These are phyloP conservation scores for Mesorhabditis belari DNA, from an alignment of 2,888 invertebrate genomes.

Conservation along the genomic window DNA sequence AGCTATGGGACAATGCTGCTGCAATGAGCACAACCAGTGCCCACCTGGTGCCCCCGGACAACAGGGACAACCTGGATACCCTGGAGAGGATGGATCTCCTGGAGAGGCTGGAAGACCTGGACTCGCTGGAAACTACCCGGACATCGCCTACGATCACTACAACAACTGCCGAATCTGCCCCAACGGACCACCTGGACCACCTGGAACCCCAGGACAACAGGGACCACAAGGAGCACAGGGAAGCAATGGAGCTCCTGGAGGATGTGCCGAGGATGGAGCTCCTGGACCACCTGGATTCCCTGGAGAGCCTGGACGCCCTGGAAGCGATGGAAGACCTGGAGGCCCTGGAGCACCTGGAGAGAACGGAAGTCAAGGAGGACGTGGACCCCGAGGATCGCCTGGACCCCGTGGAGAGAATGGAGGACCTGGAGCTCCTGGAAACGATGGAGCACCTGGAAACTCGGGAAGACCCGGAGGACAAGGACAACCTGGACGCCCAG, in stretches of 20 bases:
- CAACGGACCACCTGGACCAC: slow-evolving; percentile 15
- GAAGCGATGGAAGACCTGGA: slow-evolving; percentile 26
- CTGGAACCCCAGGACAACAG: slow-evolving; percentile 23
- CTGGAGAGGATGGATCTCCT: neutral
- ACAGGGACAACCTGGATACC: neutral
- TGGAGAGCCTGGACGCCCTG: slow-evolving; percentile 22
- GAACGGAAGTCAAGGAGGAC: slow-evolving; percentile 16
- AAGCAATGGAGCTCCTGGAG: slow-evolving; percentile 24
- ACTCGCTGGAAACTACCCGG: neutral
- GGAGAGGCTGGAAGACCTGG: neutral
- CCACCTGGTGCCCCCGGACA: neutral
- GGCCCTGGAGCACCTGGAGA: slow-evolving; percentile 20
- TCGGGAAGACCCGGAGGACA: slow-evolving; percentile 20
- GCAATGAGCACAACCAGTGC: neutral
- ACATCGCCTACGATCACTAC: neutral
- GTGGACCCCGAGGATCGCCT: slow-evolving; percentile 19
- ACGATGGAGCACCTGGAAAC: slow-evolving; percentile 19
- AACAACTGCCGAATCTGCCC: slow-evolving; percentile 2
- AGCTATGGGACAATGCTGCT: neutral
- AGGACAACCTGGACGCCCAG: slow-evolving; percentile 19
- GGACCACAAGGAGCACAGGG: slow-evolving; percentile 27
- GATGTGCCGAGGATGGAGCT: slow-evolving; percentile 20
- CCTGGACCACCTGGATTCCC: slow-evolving; percentile 18
- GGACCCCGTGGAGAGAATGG: slow-evolving; percentile 22
- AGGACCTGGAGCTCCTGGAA: slow-evolving; percentile 21